Conservation (phyloP, 2,888 invertebrate genomes). For the Eueremaeus valkanovi region DNA sequence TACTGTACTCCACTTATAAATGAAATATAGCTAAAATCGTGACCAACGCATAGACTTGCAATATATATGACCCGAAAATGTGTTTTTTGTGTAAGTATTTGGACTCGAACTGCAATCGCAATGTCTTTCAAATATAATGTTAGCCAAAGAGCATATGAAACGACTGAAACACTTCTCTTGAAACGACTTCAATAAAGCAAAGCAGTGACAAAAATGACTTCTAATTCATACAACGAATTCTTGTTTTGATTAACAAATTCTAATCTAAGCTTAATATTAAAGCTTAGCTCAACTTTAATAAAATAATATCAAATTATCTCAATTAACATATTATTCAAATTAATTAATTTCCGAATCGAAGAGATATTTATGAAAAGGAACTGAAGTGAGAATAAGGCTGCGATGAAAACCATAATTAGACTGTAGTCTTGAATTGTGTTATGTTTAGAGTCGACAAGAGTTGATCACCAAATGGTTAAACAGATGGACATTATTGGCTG, state of each 20-base stretch:
- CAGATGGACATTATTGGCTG: constrained; percentile 30
- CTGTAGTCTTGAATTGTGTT: constrained; percentile 12
- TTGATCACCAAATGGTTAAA: constrained; percentile 33
- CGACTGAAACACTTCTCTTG: constrained; percentile 9
- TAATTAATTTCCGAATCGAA: too few species aligned
- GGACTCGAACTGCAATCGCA: not conserved
- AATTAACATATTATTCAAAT: too few species aligned
- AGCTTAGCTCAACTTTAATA: too few species aligned
- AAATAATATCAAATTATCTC: too few species aligned
- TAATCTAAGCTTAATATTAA: too few species aligned
- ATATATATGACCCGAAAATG: not conserved
- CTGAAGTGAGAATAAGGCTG: too few species aligned
- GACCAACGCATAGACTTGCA: not conserved
- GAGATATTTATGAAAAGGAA: too few species aligned
- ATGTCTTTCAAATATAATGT: constrained; percentile 34
- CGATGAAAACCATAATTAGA: constrained; percentile 13
- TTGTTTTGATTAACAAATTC: not conserved
- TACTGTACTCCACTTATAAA: too few species aligned
- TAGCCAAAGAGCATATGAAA: constrained; percentile 23
- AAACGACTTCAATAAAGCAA: constrained; percentile 27
- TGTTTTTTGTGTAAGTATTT: not conserved
- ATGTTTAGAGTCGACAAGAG: not conserved
- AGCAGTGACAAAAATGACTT: constrained; percentile 20
- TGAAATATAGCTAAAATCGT: too few species aligned
- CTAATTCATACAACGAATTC: not conserved